Evolutionary conservation across 2,797 vertebrate species (phyloP).

Genomic region (Gymnoscopelus microlampas): DNA sequence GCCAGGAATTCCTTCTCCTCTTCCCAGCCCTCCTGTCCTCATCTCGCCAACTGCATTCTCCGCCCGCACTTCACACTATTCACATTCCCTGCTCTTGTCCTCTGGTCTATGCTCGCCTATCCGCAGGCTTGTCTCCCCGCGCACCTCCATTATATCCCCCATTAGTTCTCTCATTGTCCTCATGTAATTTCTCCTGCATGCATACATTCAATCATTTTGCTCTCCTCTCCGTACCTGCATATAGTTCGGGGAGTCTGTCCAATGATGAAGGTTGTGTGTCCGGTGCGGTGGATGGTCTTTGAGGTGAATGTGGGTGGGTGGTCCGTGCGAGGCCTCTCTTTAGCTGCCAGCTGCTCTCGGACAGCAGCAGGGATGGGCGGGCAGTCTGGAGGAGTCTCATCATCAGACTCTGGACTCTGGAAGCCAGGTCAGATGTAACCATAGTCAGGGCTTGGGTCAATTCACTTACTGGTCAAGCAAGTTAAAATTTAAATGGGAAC

Average conservation of each 20-base stretch:
- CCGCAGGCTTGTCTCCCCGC: neutral
- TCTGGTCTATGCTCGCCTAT: slow-evolving; percentile 2
- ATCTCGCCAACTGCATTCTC: slow-evolving; percentile 24
- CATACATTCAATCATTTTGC: neutral
- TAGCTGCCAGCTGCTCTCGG: neutral
- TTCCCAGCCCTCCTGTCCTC: slow-evolving; percentile 31
- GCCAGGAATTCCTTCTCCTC: slow-evolving; percentile 72
- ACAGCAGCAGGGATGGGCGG: neutral
- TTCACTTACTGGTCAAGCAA: neutral
- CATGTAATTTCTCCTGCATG: neutral
- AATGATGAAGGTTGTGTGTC: slow-evolving; percentile 82
- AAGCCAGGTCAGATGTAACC: slow-evolving; percentile 1
- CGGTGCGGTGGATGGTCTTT: slow-evolving; percentile 72
- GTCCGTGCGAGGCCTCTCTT: slow-evolving; percentile 50
- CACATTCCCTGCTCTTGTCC: slow-evolving; percentile 13
- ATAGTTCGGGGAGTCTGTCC: slow-evolving; percentile 89
- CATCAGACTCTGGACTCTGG: slow-evolving; percentile 54
- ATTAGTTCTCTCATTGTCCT: slow-evolving; percentile 3
- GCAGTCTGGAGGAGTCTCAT: slow-evolving; percentile 29
- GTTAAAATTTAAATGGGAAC: neutral
- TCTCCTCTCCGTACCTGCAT: slow-evolving; percentile 80
- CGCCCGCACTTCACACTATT: slow-evolving; percentile 23
- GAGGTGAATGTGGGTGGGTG: slow-evolving; percentile 83
- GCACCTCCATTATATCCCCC: neutral
- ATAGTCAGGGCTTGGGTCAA: neutral